These are phyloP conservation scores for Ptiloglossa arizonensis DNA, from an alignment of 1,140 invertebrate species.

Conservation along the genomic window DNA sequence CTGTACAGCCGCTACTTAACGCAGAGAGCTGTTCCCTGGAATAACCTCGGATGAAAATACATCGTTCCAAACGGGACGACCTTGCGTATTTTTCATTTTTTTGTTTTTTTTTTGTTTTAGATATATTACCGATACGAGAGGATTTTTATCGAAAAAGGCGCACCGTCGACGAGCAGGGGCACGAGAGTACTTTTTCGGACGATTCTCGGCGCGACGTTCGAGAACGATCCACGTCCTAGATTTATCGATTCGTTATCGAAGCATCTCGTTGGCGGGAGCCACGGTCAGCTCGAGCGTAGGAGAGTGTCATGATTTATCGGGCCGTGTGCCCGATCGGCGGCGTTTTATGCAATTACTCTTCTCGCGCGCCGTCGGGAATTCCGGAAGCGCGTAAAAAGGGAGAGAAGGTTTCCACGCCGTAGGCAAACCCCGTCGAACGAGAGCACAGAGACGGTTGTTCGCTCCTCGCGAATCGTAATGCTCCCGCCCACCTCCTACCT, in stretches of 20 bases:
- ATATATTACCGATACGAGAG: no score
- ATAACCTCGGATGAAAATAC: no score
- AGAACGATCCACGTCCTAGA: conserved; percentile 28
- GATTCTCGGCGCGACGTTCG: background rate
- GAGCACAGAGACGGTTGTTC: conserved; percentile 2
- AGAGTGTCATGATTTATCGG: conserved; percentile 57
- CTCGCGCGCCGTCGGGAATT: background rate
- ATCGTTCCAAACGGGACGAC: no score
- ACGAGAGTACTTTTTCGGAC: background rate
- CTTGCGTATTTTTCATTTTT: no score
- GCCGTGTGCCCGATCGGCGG: conserved; percentile 41
- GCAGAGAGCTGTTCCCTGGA: no score
- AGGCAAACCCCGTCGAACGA: background rate
- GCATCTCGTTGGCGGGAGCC: conserved; percentile 38
- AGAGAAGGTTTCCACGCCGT: background rate
- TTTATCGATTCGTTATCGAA: conserved; percentile 64
- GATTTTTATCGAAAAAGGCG: no score
- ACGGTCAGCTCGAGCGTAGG: conserved; percentile 18
- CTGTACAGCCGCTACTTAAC: no score
- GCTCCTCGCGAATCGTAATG: conserved; percentile 15
- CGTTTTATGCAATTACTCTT: conserved; percentile 50
- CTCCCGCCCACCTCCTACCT: no score
- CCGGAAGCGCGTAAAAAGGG: background rate
- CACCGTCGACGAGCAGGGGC: no score
- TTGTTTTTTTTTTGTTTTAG: no score